Evolutionary conservation across 2,113 vertebrate genomes (phyloP), one percentile per base, ranked within the genome.

Genomic region (Stigmatopora nigra): DNA sequence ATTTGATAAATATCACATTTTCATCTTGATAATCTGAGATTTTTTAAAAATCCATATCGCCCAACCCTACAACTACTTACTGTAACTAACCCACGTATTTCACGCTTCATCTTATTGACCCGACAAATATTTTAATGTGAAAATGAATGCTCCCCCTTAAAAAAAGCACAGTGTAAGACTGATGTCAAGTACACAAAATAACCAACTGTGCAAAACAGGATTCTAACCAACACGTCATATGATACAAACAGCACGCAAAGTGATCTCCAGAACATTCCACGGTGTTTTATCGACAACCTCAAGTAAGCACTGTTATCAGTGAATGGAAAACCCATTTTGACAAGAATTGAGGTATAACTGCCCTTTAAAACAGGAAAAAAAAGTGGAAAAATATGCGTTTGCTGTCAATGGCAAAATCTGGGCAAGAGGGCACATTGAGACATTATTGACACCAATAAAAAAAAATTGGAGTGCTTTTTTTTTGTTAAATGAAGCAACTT

Each of bases 301-400:
- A 36, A 38, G 56, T 4, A 11, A 36, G 17, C 17, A 35, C 36
- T 35, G 36, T 17, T 35, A 60, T 55, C 67, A 62, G 20, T n/a
- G 17, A 68, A 63, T 46, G 56, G 44, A 67, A 70, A 64, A 11
- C 55, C 41, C 38, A 44, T 25, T 64, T 65, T 66, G 67, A 52
- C 65, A 61, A 63, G 66, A 59, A 51, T 17, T 9, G 11, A 14
- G 16, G 55, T 45, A 41, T 5, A 58, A 49, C 46, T 44, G 55
- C 62, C 70, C 76, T 64, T 31, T 31, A 31, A 31, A 31, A 31
- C 25, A 31, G 25, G 3, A 31, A 10, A 41, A 41, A 41, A 41
- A 41, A 41, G 38, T 41, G 38, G 38, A 41, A 31, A 41, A 41
- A 7, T 41, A 41, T 41, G 38, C 38, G 25, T 31, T 31, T 31